Conservation (phyloP, 1,140 invertebrate species). For the Thalassaphorura encarpata region DNA sequence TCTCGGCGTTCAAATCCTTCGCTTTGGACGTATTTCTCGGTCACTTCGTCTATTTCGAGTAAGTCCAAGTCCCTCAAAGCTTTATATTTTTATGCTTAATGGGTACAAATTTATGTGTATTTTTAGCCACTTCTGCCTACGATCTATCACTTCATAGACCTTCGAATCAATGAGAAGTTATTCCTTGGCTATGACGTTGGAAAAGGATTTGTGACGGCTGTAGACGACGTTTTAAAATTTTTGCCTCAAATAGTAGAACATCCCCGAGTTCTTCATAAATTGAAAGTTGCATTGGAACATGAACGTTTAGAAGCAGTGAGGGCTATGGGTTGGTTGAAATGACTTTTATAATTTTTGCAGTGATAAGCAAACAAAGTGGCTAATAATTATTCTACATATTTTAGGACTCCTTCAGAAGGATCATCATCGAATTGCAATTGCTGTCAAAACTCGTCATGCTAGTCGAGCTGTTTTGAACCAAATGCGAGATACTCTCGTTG, state of each 20-base stretch:
- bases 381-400: not conserved
- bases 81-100: too few relatives aligned
- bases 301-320: constrained; percentile 6
- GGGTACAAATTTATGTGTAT: too few relatives aligned
- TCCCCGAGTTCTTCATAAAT: not conserved
- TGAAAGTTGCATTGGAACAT: constrained; percentile 2
- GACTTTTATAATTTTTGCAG: not conserved
- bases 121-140: not conserved
- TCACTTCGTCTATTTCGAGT: constrained; percentile 5
- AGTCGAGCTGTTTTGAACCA: constrained; percentile 41
- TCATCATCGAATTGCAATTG: constrained; percentile 41
- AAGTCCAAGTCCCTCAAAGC: not conserved
- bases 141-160: not conserved
- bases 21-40: constrained; percentile 3
- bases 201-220: constrained; percentile 45
- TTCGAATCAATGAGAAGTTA: not conserved
- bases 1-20: not conserved
- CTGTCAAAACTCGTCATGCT: constrained; percentile 43
- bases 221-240: constrained; percentile 46
- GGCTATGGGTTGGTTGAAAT: constrained; percentile 11
- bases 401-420: constrained; percentile 13
- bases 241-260: constrained; percentile 47
- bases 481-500: constrained; percentile 36
- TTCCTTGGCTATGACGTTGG: constrained; percentile 12
- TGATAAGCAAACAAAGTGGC: not conserved